Conservation (phyloP, 2,888 invertebrate species). For the Leucophora obtusa region DNA sequence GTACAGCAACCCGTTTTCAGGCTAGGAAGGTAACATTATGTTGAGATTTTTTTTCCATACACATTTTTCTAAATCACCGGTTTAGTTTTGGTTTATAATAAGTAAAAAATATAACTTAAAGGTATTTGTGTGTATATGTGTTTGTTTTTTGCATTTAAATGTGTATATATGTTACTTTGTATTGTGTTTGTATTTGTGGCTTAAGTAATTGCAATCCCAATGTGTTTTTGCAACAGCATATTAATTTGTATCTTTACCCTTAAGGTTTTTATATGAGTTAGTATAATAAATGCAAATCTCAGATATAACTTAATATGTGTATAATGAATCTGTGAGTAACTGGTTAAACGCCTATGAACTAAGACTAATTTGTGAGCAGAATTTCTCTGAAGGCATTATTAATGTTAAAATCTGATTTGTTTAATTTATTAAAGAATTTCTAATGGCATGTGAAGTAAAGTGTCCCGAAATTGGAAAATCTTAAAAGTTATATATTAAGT, state of each 20-base stretch:
- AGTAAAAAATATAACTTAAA: not conserved
- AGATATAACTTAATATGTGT: not conserved
- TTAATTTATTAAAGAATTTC: too few relatives aligned
- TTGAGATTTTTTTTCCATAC: conserved; percentile 15
- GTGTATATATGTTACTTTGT: not conserved
- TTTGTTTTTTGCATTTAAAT: not conserved
- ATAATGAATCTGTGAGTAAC: not conserved
- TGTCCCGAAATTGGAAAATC: too few relatives aligned
- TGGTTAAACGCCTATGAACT: not conserved
- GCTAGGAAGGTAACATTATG: not conserved
- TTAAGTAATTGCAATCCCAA: conserved; percentile 56
- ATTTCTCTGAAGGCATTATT: too few relatives aligned
- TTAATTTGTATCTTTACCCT: conserved; percentile 55
- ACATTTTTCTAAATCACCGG: conserved; percentile 12
- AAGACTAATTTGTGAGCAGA: not conserved
- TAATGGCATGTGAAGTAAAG: too few relatives aligned
- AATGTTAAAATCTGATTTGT: too few relatives aligned
- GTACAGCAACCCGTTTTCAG: not conserved
- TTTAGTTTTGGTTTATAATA: not conserved
- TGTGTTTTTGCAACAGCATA: conserved; percentile 24
- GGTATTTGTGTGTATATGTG: not conserved
- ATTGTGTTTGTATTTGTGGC: conserved; percentile 34
- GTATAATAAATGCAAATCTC: not conserved
- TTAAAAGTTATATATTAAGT: too few relatives aligned
- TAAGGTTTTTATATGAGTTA: not conserved